Base-by-base conservation (phyloP, 23 tunicate species). In the Halocynthia aurantium region DNA sequence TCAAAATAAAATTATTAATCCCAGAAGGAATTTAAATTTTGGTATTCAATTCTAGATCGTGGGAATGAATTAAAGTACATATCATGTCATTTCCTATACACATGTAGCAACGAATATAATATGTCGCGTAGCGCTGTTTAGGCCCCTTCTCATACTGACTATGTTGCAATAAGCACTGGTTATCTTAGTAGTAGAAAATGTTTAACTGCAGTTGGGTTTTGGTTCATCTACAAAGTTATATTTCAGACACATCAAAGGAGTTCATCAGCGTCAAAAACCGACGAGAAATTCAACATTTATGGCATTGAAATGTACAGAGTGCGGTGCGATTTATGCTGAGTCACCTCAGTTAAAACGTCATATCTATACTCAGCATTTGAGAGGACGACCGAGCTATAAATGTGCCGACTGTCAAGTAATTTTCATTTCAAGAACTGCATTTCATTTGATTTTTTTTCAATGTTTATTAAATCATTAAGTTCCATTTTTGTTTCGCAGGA, bases 401-500 rank as follows among this genome's bases (percentile, higher is more conserved):
- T 92, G 98, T 73, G 98, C 98, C 0, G 98, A 92, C 52, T 92
- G 98, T 71, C 92, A 86, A 83, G 98, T 81, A 61, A 6, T 79
- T 5, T 61, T 61, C 44, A 31, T 31, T 31, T 31, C 44, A 31
- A 31, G 44, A 1, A 31, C 44, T 31, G 44, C 44, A 4, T 31
- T 31, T 31, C 44, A 31, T 31, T 60, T 60, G 17, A 15, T 0
- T 60, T 60, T 60, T 60, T 60, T 60, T 15, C 2, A 15, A 60
- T 18, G 64, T n/a, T 15, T 18, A 60, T 18, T 60, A 60, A n/a
- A n/a, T n/a, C 17, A 18, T 18, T 18, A 60, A 60, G 17, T n/a
- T 69, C 50, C 13, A 15, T 22, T 12, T 2, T 69, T 69, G 5
- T 17, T 11, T 51, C 7, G 40, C 77, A 89, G 98, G 92, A 86